Base-by-base conservation (phyloP, 2,113 vertebrate genomes). In the Girardinichthys multiradiatus region DNA sequence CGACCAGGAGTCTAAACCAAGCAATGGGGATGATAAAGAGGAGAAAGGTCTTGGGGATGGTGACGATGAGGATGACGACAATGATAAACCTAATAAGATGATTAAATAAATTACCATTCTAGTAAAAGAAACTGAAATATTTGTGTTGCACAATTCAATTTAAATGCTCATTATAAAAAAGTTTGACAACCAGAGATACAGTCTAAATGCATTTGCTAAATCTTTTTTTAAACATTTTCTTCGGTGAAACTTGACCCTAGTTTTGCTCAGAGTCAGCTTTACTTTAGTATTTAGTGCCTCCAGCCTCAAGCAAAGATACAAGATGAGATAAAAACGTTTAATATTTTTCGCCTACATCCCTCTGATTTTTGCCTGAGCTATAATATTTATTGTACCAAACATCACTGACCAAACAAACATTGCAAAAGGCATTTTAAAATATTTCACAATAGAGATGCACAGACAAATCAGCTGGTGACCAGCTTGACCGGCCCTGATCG, bases 1-100 rank as follows among this genome's bases (percentile, higher is more conserved):
- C 6, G 75, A 84, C 37, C 81, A 89, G 57, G 85, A 67, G 48
- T 81, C 69, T 30, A 86, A 91, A 64, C 57, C 66, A 3, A 90
- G 83, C 67, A 86, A 78, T 1, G 84, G 70, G 63, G 89, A 59
- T 9, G 89, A 86, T 35, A 89, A 87, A 0, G 77, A 87, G 0
- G 81, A 86, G 0, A 85, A 75, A 0, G 63, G 6, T 0, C 6
- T 17, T 0, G 87, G 77, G 0, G 79, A 69, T 0, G 82, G 75
- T 0, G 84, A 70, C 0, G 84, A 79, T 0, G 74, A 84, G 0
- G 80, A 73, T 0, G 84, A 78, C 0, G 86, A 76, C 0, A 79
- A 78, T 0, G 82, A n/a, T n/a, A n/a, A n/a, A n/a, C n/a, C n/a
- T n/a, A n/a, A n/a, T n/a, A n/a, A n/a, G 82, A 83, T 64, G 77